Evolutionary conservation across 2,888 invertebrate genomes (phyloP).

Genomic region (Caenorhabditis virilis): DNA sequence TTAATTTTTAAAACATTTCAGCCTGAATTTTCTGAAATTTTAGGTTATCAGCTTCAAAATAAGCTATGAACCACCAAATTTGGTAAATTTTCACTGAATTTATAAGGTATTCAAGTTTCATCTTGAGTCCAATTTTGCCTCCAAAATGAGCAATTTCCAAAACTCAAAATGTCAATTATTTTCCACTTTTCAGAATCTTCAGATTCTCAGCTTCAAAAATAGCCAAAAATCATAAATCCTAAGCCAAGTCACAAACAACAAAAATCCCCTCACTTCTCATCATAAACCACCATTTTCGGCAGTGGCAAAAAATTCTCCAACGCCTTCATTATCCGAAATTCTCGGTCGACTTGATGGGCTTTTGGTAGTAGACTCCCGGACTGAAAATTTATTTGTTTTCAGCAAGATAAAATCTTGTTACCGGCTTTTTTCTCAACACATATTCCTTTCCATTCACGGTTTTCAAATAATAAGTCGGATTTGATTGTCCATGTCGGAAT

Average conservation of each 20-base stretch:
- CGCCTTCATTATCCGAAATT: slow-evolving; percentile 70
- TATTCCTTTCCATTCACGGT: slow-evolving; percentile 67
- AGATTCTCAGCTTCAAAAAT: too few species aligned
- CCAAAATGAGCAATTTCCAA: too few species aligned
- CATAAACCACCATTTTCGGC: slow-evolving; percentile 68
- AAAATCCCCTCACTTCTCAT: slow-evolving; percentile 46
- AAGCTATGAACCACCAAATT: too few species aligned
- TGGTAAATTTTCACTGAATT: too few species aligned
- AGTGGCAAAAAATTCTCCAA: slow-evolving; percentile 69
- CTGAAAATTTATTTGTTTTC: slow-evolving; percentile 53
- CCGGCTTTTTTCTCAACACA: slow-evolving; percentile 71
- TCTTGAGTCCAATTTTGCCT: too few species aligned
- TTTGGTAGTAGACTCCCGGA: slow-evolving; percentile 71
- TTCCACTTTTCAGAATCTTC: too few species aligned
- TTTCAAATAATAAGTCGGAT: slow-evolving; percentile 71
- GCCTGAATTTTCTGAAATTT: too few species aligned
- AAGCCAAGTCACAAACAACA: neutral
- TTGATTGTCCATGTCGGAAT: slow-evolving; percentile 71
- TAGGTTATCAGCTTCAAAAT: too few species aligned
- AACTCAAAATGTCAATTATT: too few species aligned
- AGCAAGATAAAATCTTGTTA: slow-evolving; percentile 28
- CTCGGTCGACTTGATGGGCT: slow-evolving; percentile 71
- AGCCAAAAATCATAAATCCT: too few species aligned
- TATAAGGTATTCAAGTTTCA: too few species aligned
- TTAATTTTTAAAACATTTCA: too few species aligned